Conservation (phyloP, 2,888 invertebrate species). For the Philonicus albiceps region DNA sequence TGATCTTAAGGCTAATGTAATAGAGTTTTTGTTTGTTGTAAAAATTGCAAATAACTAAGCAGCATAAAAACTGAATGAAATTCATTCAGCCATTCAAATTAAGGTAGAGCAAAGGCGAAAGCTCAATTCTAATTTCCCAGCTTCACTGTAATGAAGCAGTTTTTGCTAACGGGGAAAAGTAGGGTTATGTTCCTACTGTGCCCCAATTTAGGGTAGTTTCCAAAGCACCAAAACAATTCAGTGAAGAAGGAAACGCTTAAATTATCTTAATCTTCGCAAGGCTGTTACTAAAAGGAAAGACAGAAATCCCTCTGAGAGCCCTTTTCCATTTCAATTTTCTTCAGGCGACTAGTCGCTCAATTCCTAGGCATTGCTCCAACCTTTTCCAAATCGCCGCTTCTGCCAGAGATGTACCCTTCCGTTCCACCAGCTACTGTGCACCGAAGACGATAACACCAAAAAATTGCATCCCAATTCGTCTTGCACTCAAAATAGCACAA, state of each 20-base stretch:
- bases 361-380: background rate
- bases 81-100: too few species aligned
- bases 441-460: background rate
- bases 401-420: background rate
- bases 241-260: background rate
- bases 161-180: background rate
- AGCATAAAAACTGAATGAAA: background rate
- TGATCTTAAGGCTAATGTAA: background rate
- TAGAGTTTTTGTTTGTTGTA: background rate
- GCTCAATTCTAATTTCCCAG: background rate
- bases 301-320: background rate
- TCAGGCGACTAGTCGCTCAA: background rate
- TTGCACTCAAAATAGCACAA: background rate
- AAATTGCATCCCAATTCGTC: background rate
- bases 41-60: background rate
- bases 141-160: background rate
- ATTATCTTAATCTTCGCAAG: background rate
- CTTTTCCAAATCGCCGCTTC: constrained; percentile 1
- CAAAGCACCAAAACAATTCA: background rate
- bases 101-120: background rate
- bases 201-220: background rate
- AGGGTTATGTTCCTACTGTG: background rate
- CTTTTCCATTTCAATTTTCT: background rate
- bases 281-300: background rate
- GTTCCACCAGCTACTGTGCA: constrained; percentile 17